Evolutionary conservation across 2,888 invertebrate species (phyloP).

Genomic region (Nipponacmea schrenckii): DNA sequence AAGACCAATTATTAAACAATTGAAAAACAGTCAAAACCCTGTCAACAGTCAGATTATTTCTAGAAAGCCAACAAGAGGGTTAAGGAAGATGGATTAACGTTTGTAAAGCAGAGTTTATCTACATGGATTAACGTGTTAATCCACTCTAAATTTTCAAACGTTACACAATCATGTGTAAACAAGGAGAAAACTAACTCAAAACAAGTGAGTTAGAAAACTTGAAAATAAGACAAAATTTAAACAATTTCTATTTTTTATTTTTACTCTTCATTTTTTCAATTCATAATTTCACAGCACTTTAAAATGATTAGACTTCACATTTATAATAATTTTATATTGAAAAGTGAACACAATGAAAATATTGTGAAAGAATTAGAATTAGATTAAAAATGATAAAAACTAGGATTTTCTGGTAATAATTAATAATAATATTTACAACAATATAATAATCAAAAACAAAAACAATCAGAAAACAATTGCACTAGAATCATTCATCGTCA

Average conservation of each 20-base stretch:
- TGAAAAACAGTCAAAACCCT: not conserved
- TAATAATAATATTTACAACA: too few relatives aligned
- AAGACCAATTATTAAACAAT: not conserved
- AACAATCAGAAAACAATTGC: too few relatives aligned
- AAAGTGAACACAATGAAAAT: too few relatives aligned
- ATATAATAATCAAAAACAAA: too few relatives aligned
- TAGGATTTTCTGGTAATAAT: too few relatives aligned
- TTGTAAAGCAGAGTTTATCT: not conserved
- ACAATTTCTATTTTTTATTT: not conserved
- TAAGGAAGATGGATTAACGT: conserved; percentile 1
- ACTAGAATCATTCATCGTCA: too few relatives aligned
- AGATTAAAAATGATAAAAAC: too few relatives aligned
- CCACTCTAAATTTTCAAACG: not conserved
- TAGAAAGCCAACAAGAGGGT: not conserved
- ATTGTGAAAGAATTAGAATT: too few relatives aligned
- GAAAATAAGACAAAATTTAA: too few relatives aligned
- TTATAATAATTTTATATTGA: too few relatives aligned
- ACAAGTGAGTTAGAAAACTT: not conserved
- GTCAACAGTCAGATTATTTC: conserved; percentile 1
- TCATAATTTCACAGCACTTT: conserved; percentile 5
- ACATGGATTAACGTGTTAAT: not conserved
- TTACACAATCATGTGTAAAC: not conserved
- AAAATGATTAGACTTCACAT: not conserved
- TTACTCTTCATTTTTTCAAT: not conserved
- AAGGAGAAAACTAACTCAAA: not conserved